Conservation (phyloP, 2,888 invertebrate genomes). For the Hemithea aestivaria region DNA sequence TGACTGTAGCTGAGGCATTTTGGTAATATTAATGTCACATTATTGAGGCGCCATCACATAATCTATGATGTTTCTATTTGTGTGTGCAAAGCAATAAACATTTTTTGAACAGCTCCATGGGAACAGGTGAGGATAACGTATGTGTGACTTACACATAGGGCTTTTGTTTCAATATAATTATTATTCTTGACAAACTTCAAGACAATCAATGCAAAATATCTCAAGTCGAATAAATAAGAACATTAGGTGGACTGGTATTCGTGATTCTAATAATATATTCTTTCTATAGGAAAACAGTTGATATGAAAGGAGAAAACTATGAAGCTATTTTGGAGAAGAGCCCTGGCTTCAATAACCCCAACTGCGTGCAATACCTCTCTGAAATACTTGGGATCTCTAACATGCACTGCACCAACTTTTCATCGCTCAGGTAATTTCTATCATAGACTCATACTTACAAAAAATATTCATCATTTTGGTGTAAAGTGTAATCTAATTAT, state of each 20-base stretch:
- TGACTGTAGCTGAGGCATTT: constrained; percentile 65
- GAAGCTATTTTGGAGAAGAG: constrained; percentile 90
- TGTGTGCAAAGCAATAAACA: constrained; percentile 71
- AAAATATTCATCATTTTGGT: too few relatives aligned
- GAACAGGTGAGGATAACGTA: constrained; percentile 76
- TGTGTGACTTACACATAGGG: constrained; percentile 53
- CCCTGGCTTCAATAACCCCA: constrained; percentile 93
- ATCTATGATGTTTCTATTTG: constrained; percentile 71
- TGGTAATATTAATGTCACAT: constrained; percentile 75
- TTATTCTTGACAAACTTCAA: constrained; percentile 17
- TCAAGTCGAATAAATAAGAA: constrained; percentile 44
- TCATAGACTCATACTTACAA: too few relatives aligned
- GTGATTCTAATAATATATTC: constrained; percentile 37
- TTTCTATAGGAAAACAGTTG: constrained; percentile 84
- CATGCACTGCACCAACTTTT: constrained; percentile 84
- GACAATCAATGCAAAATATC: constrained; percentile 36
- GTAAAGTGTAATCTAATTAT: too few relatives aligned
- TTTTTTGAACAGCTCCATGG: constrained; percentile 77
- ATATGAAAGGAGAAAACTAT: constrained; percentile 88
- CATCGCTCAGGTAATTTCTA: constrained; percentile 81
- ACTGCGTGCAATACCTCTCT: constrained; percentile 90
- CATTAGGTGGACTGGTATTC: constrained; percentile 26
- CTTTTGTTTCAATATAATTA: constrained; percentile 37
- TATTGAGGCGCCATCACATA: constrained; percentile 69
- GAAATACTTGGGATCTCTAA: constrained; percentile 86